Evolutionary conservation across 2,888 invertebrate genomes (phyloP), one percentile per base, ranked within the genome.

Genomic region (Agrotis clavis): DNA sequence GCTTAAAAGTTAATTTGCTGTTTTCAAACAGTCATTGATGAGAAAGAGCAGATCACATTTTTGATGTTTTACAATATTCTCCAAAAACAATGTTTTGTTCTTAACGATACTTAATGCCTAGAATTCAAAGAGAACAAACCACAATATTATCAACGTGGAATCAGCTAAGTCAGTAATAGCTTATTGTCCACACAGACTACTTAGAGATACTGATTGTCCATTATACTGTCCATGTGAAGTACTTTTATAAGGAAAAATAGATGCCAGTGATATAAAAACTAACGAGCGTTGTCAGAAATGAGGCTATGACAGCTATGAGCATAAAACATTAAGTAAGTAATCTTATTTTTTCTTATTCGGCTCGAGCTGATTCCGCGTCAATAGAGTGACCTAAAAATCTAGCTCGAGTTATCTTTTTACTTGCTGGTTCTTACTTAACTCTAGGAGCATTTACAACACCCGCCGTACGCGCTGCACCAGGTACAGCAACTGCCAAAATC

Each of bases 401-500:
- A 19, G 7, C 21, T 67, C 41, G 5, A 41, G 41, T 45, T 51
- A 30, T 5, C 19, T 25, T 62, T 71, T 74, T 73, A 79, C 62
- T 74, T 51, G 57, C 35, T 57, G 11, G 35, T 7, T 35, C 35
- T 41, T 41, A 41, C 41, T 41, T 35, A 16, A 72, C 64, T 9
- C 69, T 16, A 11, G 77, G 78, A 53, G 80, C 86, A 57, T 77
- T 63, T 21, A 74, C 85, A 19, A 78, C 71, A 14, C 53, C 64
- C 2, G 64, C 53, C 4, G 51, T 69, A 7, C 81, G 82, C 0
- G 60, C 74, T 1, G 56, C 73, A 4, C 70, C 64, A 0, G 90
- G 59, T 5, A 78, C 50, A 0, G 94, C 90, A 0, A 88, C 90
- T 0, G 74, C 81, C 67, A 94, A n/a, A 56, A 94, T 92, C 94